Evolutionary conservation across 2,888 invertebrate genomes (phyloP).

Genomic region (Cephus sareptanus): DNA sequence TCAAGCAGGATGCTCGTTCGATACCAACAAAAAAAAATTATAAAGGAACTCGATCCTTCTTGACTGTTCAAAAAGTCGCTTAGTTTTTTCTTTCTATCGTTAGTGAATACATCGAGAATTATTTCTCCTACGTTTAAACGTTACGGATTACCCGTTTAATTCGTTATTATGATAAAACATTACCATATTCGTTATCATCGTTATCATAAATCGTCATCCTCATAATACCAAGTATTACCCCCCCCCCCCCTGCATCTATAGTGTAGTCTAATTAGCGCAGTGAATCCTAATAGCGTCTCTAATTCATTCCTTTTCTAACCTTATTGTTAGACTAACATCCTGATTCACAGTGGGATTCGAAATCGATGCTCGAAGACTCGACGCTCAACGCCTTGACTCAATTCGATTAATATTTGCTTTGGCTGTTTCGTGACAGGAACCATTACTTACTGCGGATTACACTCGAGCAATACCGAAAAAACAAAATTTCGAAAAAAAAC

Average conservation of each 20-base stretch:
- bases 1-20: not conserved
- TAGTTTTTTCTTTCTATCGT: not conserved
- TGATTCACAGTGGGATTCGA: not conserved
- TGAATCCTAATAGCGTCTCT: not conserved
- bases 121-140: not conserved
- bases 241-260: not conserved
- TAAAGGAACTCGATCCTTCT: not conserved
- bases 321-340: not conserved
- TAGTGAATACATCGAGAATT: not conserved
- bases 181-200: not conserved
- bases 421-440: not conserved
- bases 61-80: not conserved
- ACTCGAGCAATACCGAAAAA: not conserved
- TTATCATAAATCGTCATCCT: conserved; percentile 5
- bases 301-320: not conserved
- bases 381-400: not conserved
- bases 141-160: not conserved
- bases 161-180: not conserved
- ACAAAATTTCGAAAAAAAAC: too few relatives aligned
- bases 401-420: not conserved
- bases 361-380: not conserved
- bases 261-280: not conserved
- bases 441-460: not conserved
- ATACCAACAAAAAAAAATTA: not conserved
- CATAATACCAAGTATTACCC: conserved; percentile 8